phyloP scores from a whole-genome alignment of 2,888 invertebrate genomes.

The Leucophenga maculata region DNA sequence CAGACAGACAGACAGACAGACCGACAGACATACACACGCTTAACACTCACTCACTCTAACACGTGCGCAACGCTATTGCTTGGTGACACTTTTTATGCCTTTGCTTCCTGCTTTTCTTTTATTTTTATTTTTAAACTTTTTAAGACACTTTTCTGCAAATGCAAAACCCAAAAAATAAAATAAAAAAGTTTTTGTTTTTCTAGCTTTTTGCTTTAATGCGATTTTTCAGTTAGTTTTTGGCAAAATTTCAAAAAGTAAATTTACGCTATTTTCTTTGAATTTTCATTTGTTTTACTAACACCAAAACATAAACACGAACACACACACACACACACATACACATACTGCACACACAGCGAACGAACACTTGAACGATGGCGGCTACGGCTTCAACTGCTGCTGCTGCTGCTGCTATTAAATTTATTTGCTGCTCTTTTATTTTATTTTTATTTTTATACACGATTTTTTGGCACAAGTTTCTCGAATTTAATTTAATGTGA shows the following conservation, averaged over 20 bases:
- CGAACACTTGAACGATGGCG: background rate
- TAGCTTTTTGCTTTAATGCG: background rate
- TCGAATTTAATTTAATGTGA: conserved; percentile 13
- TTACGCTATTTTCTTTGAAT: too few relatives aligned
- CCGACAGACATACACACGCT: conserved; percentile 28
- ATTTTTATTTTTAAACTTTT: too few relatives aligned
- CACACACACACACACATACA: background rate
- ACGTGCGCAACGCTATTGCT: too few relatives aligned
- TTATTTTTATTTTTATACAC: background rate
- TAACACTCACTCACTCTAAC: background rate
- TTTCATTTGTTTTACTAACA: too few relatives aligned
- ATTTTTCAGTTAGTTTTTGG: too few relatives aligned
- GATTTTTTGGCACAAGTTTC: conserved; percentile 1
- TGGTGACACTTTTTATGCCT: background rate
- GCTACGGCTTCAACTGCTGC: background rate
- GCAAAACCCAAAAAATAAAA: background rate
- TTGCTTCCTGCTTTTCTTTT: background rate
- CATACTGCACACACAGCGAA: background rate
- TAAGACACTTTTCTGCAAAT: too few relatives aligned
- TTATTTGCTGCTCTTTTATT: background rate
- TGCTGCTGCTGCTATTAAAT: too few relatives aligned
- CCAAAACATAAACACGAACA: background rate
- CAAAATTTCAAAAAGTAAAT: too few relatives aligned
- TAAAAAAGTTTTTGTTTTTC: background rate
- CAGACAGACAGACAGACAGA: conserved; percentile 6